phyloP scores from a whole-genome alignment of 1,140 invertebrate species.

The Temnothorax curvispinosus region DNA sequence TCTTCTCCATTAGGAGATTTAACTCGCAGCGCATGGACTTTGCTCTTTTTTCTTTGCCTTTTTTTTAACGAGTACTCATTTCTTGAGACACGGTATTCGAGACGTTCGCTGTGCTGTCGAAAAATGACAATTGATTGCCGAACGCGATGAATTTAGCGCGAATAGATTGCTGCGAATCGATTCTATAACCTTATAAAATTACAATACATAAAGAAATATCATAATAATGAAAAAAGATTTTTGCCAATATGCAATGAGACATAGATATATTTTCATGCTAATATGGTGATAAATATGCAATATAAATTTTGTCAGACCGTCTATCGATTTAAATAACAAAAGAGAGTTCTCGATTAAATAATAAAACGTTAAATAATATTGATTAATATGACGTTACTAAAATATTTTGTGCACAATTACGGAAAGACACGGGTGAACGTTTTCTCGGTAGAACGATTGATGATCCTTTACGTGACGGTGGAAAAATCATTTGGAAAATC shows the following conservation, averaged over 20 bases:
- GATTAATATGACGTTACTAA: too few species aligned
- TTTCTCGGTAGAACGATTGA: not conserved
- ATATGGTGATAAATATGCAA: not conserved
- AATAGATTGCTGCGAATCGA: not conserved
- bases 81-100: not conserved
- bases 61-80: not conserved
- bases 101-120: not conserved
- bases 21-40: slow-evolving; percentile 1
- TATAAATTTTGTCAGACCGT: not conserved
- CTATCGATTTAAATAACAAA: not conserved
- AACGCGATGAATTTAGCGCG: slow-evolving; percentile 20
- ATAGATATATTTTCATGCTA: not conserved
- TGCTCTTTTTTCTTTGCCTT: not conserved
- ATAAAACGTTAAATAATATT: not conserved
- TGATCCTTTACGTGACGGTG: not conserved
- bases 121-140: slow-evolving; percentile 13
- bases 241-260: not conserved
- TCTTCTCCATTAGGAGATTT: slow-evolving; percentile 39
- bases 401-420: not conserved
- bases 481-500: not conserved
- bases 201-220: not conserved
- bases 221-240: not conserved
- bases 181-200: not conserved
- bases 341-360: not conserved
- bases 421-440: not conserved